phyloP scores from a whole-genome alignment of 2,888 invertebrate genomes.

The Platypus cylindrus region DNA sequence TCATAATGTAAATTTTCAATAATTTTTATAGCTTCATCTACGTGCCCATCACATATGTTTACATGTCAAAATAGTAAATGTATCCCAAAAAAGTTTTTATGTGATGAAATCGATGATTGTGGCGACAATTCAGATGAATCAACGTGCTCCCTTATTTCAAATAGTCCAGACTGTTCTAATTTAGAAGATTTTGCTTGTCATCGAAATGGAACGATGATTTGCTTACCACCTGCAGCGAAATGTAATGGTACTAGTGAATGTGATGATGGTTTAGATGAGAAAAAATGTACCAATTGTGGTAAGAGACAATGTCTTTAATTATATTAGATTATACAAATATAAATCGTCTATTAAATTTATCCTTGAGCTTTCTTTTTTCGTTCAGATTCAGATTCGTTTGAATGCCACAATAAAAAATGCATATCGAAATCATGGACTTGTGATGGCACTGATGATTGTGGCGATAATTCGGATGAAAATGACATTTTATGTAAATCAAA shows the following conservation, averaged over 20 bases:
- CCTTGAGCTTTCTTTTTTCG: too few species aligned
- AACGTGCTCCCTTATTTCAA: slow-evolving; percentile 28
- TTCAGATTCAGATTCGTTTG: slow-evolving; percentile 34
- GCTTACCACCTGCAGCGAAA: slow-evolving; percentile 39
- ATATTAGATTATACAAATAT: neutral
- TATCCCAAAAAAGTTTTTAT: slow-evolving; percentile 39
- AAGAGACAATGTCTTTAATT: neutral
- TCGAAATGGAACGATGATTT: slow-evolving; percentile 38
- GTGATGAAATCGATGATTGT: slow-evolving; percentile 47
- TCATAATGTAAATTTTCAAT: slow-evolving; percentile 3
- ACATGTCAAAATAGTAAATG: slow-evolving; percentile 42
- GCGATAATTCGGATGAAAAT: slow-evolving; percentile 58
- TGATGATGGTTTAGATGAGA: slow-evolving; percentile 59
- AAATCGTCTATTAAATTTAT: too few species aligned
- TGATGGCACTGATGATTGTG: slow-evolving; percentile 53
- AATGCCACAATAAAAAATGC: slow-evolving; percentile 46
- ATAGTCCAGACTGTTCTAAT: slow-evolving; percentile 30
- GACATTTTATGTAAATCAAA: slow-evolving; percentile 16
- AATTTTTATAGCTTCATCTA: slow-evolving; percentile 14
- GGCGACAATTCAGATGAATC: slow-evolving; percentile 45
- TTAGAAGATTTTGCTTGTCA: slow-evolving; percentile 39
- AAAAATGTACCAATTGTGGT: slow-evolving; percentile 34
- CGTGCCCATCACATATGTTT: slow-evolving; percentile 33
- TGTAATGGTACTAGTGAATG: slow-evolving; percentile 52
- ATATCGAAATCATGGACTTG: slow-evolving; percentile 45